Conservation (phyloP, 2,797 vertebrate genomes). For the Knipowitschia caucasica region DNA sequence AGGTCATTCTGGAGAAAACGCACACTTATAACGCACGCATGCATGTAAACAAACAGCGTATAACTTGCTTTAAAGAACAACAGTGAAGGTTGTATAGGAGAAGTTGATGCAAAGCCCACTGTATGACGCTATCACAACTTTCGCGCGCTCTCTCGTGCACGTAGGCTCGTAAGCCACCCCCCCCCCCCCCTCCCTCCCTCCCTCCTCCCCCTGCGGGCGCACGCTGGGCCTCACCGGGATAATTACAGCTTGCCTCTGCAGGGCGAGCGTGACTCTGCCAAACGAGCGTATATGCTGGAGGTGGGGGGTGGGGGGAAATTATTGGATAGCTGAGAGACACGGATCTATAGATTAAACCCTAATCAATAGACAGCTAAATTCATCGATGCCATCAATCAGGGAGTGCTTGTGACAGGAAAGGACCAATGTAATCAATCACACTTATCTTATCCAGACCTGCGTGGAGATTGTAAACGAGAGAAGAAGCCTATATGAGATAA, state of each 20-base stretch:
- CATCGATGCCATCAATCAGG: slow-evolving; percentile 63
- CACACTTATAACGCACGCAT: background rate
- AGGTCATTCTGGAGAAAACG: background rate
- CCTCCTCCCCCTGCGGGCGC: no score
- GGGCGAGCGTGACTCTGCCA: slow-evolving; percentile 65
- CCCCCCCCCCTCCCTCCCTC: no score
- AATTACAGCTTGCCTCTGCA: slow-evolving; percentile 72
- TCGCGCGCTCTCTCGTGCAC: slow-evolving; percentile 12
- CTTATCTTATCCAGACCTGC: slow-evolving; percentile 46
- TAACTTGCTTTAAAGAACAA: background rate
- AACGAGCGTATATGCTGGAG: slow-evolving; percentile 21
- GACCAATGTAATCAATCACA: slow-evolving; percentile 46
- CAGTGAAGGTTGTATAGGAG: background rate
- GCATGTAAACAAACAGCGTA: background rate
- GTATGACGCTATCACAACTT: background rate
- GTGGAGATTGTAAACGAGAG: slow-evolving; percentile 21
- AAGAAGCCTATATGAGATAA: no score
- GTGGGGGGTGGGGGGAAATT: slow-evolving; percentile 26
- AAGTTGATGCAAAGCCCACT: no score
- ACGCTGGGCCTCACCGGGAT: slow-evolving; percentile 73
- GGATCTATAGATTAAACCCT: slow-evolving; percentile 60
- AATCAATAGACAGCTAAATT: slow-evolving; percentile 64
- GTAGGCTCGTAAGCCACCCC: no score
- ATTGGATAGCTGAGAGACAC: slow-evolving; percentile 52
- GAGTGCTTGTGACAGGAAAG: slow-evolving; percentile 41